These are phyloP conservation scores for Merluccius polli DNA, from an alignment of 2,797 vertebrate genomes.

Conservation along the genomic window DNA sequence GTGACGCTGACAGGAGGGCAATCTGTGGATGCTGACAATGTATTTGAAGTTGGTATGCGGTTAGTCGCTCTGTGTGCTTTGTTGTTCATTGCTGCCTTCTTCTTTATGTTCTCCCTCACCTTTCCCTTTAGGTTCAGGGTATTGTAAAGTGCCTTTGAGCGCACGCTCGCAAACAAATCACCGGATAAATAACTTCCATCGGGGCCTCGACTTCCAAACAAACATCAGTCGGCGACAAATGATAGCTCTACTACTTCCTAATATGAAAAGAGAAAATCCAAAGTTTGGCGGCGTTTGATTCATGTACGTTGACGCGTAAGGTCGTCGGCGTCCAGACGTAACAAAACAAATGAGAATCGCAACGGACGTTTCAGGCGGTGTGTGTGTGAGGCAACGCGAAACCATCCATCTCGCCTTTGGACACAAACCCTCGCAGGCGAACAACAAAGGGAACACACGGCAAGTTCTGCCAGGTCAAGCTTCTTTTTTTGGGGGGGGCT, in stretches of 20 bases:
- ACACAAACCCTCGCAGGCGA: not conserved
- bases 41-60: not conserved
- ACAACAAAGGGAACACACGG: not conserved
- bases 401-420: not conserved
- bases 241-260: not conserved
- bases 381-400: not conserved
- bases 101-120: not conserved
- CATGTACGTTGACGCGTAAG: not conserved
- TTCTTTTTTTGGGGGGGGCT: not conserved
- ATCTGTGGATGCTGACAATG: not conserved
- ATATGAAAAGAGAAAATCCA: not conserved
- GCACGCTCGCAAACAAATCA: not conserved
- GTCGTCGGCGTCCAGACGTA: not conserved
- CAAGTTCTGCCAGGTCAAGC: not conserved
- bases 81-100: not conserved
- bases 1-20: not conserved
- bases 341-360: not conserved
- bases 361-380: not conserved
- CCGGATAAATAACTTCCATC: not conserved
- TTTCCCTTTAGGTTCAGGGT: not conserved
- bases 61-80: not conserved
- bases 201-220: not conserved
- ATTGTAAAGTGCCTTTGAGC: not conserved
- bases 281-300: not conserved
- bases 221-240: not conserved